phyloP scores from a whole-genome alignment of 2,113 vertebrate genomes.

The Istiophorus platypterus region DNA sequence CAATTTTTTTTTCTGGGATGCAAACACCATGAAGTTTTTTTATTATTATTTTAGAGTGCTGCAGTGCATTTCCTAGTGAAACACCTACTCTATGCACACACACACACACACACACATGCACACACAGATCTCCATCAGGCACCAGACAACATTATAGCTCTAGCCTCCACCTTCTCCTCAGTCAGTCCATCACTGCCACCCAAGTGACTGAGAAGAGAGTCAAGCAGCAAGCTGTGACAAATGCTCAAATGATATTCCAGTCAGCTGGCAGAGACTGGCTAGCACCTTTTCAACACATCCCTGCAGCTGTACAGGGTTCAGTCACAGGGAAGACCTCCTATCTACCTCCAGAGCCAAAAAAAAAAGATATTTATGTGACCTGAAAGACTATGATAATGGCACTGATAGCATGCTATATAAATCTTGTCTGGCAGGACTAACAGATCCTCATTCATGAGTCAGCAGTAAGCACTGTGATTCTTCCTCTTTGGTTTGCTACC shows the following conservation, averaged over 20 bases:
- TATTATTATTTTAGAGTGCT: not conserved
- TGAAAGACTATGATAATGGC: constrained; percentile 5
- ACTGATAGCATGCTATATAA: not conserved
- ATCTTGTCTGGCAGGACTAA: not conserved
- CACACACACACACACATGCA: not conserved
- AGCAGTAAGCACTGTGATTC: constrained; percentile 2
- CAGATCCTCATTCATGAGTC: constrained; percentile 15
- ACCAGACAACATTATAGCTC: not conserved
- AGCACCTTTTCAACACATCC: constrained; percentile 2
- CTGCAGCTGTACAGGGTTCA: constrained; percentile 24
- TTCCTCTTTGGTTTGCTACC: constrained; percentile 4
- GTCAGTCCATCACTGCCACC: constrained; percentile 41
- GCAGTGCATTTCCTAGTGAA: not conserved
- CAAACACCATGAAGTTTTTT: not conserved
- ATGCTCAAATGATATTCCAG: constrained; percentile 39
- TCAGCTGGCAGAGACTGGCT: constrained; percentile 29
- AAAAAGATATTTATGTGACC: not conserved
- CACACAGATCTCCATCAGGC: not conserved
- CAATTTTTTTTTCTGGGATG: not conserved
- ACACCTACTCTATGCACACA: not conserved
- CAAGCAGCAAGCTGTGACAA: constrained; percentile 24
- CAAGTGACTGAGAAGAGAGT: constrained; percentile 31
- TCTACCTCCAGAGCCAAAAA: constrained; percentile 9
- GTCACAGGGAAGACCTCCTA: constrained; percentile 8
- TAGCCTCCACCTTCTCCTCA: constrained; percentile 1